Evolutionary conservation across 1,140 invertebrate species (phyloP).

Genomic region (Dinothrombium tinctorium): DNA sequence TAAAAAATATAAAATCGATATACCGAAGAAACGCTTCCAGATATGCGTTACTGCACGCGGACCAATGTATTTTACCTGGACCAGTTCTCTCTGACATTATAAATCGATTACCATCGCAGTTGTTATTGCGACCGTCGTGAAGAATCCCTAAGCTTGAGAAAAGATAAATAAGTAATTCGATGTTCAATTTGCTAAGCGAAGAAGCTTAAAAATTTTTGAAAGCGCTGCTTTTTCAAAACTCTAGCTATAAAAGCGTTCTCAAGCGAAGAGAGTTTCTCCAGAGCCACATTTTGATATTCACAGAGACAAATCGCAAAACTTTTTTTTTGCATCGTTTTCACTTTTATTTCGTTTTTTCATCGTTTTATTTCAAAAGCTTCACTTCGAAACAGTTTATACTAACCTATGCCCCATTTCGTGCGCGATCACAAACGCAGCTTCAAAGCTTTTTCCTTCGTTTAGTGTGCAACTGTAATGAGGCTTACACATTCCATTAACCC

Average conservation of each 20-base stretch:
- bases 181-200: too few species aligned
- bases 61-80: slow-evolving; percentile 17
- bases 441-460: slow-evolving; percentile 24
- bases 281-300: neutral
- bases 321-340: too few species aligned
- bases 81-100: slow-evolving; percentile 19
- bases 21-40: slow-evolving; percentile 19
- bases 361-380: too few species aligned
- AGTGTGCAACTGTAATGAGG: slow-evolving; percentile 22
- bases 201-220: too few species aligned
- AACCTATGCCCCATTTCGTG: slow-evolving; percentile 26
- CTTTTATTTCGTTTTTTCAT: too few species aligned
- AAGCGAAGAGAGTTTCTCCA: too few species aligned
- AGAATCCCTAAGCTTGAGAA: slow-evolving; percentile 20
- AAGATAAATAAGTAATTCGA: too few species aligned
- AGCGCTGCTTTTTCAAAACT: too few species aligned
- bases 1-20: slow-evolving; percentile 7
- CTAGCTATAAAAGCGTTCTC: too few species aligned
- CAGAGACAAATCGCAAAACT: too few species aligned
- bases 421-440: slow-evolving; percentile 24
- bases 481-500: slow-evolving; percentile 25
- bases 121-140: slow-evolving; percentile 19
- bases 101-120: slow-evolving; percentile 15
- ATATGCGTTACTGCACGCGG: slow-evolving; percentile 17
- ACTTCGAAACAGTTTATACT: too few species aligned